Base-by-base conservation (phyloP, 2,797 vertebrate species). In the Microctenopoma steveboyesi region DNA sequence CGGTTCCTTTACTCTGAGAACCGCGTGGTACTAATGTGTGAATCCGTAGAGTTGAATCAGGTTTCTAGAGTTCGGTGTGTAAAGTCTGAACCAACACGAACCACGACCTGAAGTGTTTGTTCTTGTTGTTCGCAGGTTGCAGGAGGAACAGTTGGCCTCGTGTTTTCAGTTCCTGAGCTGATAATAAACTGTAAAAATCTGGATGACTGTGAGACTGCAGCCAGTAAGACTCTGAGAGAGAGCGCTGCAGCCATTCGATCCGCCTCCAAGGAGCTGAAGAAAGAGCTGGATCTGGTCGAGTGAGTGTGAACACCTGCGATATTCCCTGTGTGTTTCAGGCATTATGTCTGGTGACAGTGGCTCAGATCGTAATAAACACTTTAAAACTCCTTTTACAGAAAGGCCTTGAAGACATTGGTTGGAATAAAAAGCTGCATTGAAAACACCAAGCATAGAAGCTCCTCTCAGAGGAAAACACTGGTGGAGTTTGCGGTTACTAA, bases 141-240 rank as follows among this genome's bases (percentile, higher is more conserved):
- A 13, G 30, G 33, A 65, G 48, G 53, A 37, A 48, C 30, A 28
- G 10, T 48, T 40, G 69, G 8, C 0, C 53, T 72, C n/a, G 14
- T 27, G 28, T n/a, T 72, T 58, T 47, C 54, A 9, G 8, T 72
- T 58, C 28, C 60, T 46, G 69, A 64, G 18, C n/a, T 46, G 28
- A 50, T 63, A 3, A 0, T 4, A 0, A 47, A 49, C 43, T 48
- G 5, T 52, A 22, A 4, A 3, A 18, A 55, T 22, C 30, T 70
- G 50, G 9, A 55, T 6, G 49, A 0, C 6, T 5, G 16, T 33
- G 16, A 15, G 25, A 71, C 59, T 12, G 13, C 33, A 2, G 25
- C 0, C 50, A 71, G 49, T 63, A 11, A 1, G 25, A 8, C 0
- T 5, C 68, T 63, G 35, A 62, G 59, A 55, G 33, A 10, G 1